These are phyloP conservation scores for Apis dorsata DNA, from an alignment of 1,140 invertebrate genomes.

Conservation along the genomic window DNA sequence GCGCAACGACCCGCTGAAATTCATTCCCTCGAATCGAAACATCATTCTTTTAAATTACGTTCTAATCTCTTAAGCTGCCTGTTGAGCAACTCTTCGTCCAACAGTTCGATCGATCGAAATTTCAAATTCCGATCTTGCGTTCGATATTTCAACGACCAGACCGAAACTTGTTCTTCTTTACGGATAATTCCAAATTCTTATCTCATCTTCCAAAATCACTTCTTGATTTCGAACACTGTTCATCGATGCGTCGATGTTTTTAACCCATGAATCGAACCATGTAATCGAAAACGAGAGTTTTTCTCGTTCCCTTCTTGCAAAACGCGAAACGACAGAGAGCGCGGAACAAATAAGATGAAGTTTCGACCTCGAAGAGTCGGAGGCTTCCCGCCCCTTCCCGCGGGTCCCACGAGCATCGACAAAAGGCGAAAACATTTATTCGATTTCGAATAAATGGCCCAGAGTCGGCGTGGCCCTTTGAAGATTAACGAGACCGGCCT, in stretches of 20 bases:
- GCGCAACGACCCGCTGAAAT: not conserved
- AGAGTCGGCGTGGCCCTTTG: slow-evolving; percentile 54
- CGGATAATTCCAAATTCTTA: no score
- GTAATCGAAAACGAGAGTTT: not conserved
- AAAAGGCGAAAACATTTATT: slow-evolving; percentile 61
- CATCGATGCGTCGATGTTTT: not conserved
- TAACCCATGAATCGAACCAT: not conserved
- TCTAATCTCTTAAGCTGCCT: no score
- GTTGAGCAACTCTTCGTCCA: no score
- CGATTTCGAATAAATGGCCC: slow-evolving; percentile 46
- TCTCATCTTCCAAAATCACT: no score
- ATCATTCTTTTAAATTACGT: no score
- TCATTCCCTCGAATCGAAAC: no score
- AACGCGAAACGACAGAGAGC: not conserved
- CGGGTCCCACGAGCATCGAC: slow-evolving; percentile 1
- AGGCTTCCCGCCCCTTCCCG: not conserved
- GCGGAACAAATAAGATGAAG: slow-evolving; percentile 36
- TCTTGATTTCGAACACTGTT: no score
- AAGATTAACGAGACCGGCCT: slow-evolving; percentile 62
- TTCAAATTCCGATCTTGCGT: no score
- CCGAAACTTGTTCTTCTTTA: no score
- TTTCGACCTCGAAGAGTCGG: not conserved
- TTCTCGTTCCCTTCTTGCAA: no score
- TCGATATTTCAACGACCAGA: no score
- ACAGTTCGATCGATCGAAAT: no score